phyloP scores from a whole-genome alignment of 1,140 invertebrate genomes.

The Bombus cullumanus region DNA sequence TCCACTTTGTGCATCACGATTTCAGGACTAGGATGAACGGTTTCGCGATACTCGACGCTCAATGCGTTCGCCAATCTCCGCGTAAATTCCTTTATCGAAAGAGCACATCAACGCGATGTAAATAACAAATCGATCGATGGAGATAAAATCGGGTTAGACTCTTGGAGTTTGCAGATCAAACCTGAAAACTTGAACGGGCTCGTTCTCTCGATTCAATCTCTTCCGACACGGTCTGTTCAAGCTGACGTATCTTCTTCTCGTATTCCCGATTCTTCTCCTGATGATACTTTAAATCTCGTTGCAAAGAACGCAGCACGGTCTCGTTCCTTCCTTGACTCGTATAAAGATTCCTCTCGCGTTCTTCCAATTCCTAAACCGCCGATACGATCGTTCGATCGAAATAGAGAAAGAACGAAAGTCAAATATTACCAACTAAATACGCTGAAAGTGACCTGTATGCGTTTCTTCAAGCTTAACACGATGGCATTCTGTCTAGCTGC shows the following conservation, averaged over 20 bases:
- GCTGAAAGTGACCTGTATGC: constrained; percentile 84
- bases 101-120: not conserved
- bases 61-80: constrained; percentile 87
- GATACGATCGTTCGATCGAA: not conserved
- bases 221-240: constrained; percentile 87
- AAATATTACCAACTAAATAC: no score
- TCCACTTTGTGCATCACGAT: constrained; percentile 87
- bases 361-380: constrained; percentile 86
- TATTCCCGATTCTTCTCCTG: constrained; percentile 90
- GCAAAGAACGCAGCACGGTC: constrained; percentile 87
- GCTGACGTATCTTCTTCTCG: constrained; percentile 87
- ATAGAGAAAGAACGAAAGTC: no score
- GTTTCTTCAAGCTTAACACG: constrained; percentile 89
- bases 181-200: constrained; percentile 72
- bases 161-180: not conserved
- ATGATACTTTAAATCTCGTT: constrained; percentile 88
- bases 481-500: constrained; percentile 90
- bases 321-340: constrained; percentile 86
- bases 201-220: constrained; percentile 83
- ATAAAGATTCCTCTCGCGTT: constrained; percentile 87
- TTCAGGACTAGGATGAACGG: constrained; percentile 84
- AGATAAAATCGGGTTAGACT: not conserved
- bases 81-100: constrained; percentile 85
- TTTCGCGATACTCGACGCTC: constrained; percentile 86
- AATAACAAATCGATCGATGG: not conserved